Evolutionary conservation across 1,140 invertebrate species (phyloP), one percentile per base, ranked within the genome.

Genomic region (Cydia fagiglandana): DNA sequence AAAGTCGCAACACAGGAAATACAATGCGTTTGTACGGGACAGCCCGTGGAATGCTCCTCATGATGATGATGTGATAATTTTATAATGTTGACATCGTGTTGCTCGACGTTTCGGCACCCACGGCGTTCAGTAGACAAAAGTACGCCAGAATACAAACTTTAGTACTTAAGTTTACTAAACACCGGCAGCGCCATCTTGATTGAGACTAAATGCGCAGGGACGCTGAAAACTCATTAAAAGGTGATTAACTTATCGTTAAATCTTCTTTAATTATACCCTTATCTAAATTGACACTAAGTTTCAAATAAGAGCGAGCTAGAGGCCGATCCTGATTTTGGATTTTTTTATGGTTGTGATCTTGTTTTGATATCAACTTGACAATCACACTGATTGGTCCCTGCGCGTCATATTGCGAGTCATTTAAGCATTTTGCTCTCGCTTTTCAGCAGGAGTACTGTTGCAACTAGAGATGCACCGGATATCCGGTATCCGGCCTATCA

Each of bases 101-200:
- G 30, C 64, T 77, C 13, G 47, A 20, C 77, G 80, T 53, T 4
- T 64, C 9, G 41, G 56, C 74, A 76, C 66, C 78, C 86, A 77
- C 84, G 73, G 77, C 84, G 50, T 78, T 81, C 84, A 91, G 89
- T 85, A 89, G 87, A 73, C 73, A 78, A 84, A 88, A 86, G 86
- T 84, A 90, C 86, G 73, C 17, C 75, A 80, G 30, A 74, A 64
- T 73, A 70, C 70, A 78, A 86, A 83, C 84, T 88, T 90, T 87
- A 86, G 86, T 88, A 89, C 86, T 85, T 88, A 83, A 83, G 78
- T 86, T 90, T 90, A 90, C 88, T 90, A 90, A 90, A 83, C 64
- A 84, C 80, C 75, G 81, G 81, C 74, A 76, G 45, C 68, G 77
- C 77, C 41, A 28, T 38, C 56, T 61, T 61, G 56, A 24, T 56